Conservation (phyloP, 2,113 vertebrate genomes). For the Progne subis region DNA sequence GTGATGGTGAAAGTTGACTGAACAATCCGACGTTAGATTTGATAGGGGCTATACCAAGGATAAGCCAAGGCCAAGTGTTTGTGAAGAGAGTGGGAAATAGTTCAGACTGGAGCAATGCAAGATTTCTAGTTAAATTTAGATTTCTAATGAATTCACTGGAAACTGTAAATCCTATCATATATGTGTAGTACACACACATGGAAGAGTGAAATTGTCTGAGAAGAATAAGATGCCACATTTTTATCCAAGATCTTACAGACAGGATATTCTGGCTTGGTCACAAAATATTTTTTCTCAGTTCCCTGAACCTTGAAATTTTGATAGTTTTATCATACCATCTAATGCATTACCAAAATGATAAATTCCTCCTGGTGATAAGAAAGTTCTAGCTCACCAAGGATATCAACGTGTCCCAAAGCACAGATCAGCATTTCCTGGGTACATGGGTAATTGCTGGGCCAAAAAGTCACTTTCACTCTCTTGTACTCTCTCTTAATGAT, state of each 20-base stretch:
- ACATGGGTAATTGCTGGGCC: neutral
- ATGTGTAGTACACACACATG: neutral
- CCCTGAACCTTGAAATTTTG: neutral
- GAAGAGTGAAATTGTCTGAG: neutral
- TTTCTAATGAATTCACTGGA: neutral
- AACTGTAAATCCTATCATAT: neutral
- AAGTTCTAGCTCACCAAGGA: neutral
- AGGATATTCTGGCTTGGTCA: neutral
- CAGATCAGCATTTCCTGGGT: neutral
- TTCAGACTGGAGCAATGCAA: neutral
- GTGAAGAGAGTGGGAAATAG: slow-evolving; percentile 49
- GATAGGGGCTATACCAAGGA: slow-evolving; percentile 12
- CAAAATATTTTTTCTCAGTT: neutral
- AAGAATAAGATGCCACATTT: neutral
- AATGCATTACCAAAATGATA: neutral
- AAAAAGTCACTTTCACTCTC: neutral
- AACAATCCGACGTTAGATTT: neutral
- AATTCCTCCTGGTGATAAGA: neutral
- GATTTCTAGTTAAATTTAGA: neutral
- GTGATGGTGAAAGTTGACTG: slow-evolving; percentile 37
- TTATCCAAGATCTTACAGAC: neutral
- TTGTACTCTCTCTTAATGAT: neutral
- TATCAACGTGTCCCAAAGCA: neutral
- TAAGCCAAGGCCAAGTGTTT: slow-evolving; percentile 56
- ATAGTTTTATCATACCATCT: neutral